These are phyloP conservation scores for Fukomys damarensis DNA, from an alignment of 2,113 vertebrate genomes.

Conservation along the genomic window DNA sequence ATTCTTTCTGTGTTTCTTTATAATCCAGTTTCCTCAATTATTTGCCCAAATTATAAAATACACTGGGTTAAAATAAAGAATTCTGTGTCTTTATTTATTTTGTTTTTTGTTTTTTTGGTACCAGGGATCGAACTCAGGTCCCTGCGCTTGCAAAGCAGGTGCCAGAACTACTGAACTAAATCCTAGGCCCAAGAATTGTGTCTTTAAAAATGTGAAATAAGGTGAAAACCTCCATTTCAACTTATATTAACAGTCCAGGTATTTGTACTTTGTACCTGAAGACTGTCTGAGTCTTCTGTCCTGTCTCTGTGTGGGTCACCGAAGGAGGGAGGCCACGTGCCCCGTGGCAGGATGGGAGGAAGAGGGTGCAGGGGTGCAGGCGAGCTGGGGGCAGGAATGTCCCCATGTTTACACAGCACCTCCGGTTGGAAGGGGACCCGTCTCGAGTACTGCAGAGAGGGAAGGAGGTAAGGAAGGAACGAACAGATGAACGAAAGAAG, in stretches of 20 bases:
- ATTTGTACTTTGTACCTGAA: background rate
- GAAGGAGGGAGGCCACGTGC: background rate
- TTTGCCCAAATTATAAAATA: background rate
- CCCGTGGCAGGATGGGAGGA: rapidly evolving
- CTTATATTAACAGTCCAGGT: background rate
- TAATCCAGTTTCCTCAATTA: background rate
- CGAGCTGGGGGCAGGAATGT: rapidly evolving
- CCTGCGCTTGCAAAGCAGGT: too few relatives aligned
- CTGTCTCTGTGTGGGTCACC: rapidly evolving
- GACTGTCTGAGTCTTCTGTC: background rate
- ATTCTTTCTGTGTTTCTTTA: background rate
- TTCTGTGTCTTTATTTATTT: background rate
- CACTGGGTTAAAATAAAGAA: background rate
- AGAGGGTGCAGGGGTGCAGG: rapidly evolving
- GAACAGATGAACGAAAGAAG: too few relatives aligned
- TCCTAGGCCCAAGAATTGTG: too few relatives aligned
- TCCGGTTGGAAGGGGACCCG: background rate
- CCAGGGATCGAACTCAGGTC: too few relatives aligned
- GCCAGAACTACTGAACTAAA: too few relatives aligned
- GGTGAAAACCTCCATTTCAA: background rate
- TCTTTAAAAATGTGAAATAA: background rate
- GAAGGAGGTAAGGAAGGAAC: background rate
- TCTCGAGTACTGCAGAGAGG: background rate
- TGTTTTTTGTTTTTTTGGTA: too few relatives aligned
- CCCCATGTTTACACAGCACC: too few relatives aligned